Percentiles rank a stretch among this genome's conserved stretches.
phyloP scores from a whole-genome alignment of 2,797 vertebrate species.

The Artibeus jamaicensis region DNA sequence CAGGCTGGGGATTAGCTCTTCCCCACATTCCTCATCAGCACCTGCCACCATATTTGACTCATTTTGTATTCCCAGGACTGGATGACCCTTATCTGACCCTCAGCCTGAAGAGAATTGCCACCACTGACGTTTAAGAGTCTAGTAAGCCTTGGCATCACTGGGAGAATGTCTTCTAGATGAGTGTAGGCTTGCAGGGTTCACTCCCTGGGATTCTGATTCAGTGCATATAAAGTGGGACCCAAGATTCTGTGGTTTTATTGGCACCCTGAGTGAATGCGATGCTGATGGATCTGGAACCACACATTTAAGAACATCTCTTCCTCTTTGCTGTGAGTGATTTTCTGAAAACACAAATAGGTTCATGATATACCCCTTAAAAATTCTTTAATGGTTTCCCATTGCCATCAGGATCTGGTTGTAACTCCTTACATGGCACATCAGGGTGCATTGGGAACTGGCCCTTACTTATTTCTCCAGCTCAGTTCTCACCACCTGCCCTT shows the following conservation, averaged over 20 bases:
- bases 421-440: not conserved
- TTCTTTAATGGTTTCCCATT: not conserved
- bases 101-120: not conserved
- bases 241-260: not conserved
- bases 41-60: not conserved
- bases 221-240: not conserved
- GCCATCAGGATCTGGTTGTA: not conserved
- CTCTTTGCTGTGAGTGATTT: not conserved
- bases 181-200: not conserved
- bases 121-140: not conserved
- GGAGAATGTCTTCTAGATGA: not conserved
- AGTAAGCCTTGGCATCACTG: not conserved
- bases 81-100: not conserved
- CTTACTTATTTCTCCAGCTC: not conserved
- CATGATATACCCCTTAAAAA: not conserved
- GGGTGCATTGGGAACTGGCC: not conserved
- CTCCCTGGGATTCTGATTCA: not conserved
- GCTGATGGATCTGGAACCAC: not conserved
- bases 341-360: not conserved
- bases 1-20: not conserved
- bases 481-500: not conserved
- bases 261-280: not conserved
- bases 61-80: not conserved
- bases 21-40: not conserved
- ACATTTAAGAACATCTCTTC: not conserved